A percentile compares a stretch with the other conserved stretches of the same genome.
Evolutionary conservation across 2,113 vertebrate species (phyloP).

Genomic region (Oreotrochilus melanogaster): DNA sequence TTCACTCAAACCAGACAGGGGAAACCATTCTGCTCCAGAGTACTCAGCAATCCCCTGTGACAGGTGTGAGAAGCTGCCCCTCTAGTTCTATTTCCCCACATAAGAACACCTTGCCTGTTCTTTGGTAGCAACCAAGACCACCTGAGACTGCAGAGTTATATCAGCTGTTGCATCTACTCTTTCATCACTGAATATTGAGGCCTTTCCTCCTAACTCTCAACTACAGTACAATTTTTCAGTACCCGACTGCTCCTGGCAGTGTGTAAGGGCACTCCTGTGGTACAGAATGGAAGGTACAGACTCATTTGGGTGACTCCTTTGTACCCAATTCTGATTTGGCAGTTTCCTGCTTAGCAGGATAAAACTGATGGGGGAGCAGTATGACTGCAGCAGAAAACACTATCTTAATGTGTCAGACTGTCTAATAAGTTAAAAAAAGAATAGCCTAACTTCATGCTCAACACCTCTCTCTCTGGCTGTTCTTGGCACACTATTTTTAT

Average conservation of each 20-base stretch:
- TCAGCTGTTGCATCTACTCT: neutral
- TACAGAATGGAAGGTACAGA: rapidly evolving
- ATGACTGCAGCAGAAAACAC: neutral
- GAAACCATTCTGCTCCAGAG: neutral
- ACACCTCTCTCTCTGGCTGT: conserved; percentile 5
- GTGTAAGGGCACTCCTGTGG: neutral
- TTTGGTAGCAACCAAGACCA: neutral
- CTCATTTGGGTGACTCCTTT: neutral
- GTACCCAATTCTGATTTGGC: neutral
- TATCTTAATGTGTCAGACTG: neutral
- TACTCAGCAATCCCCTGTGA: neutral
- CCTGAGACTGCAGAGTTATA: neutral
- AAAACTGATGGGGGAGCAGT: neutral
- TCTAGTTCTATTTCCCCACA: neutral
- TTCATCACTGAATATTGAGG: rapidly evolving
- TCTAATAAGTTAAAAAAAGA: conserved; percentile 23
- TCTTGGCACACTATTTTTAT: conserved; percentile 7
- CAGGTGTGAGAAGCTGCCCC: neutral
- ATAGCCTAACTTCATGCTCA: neutral
- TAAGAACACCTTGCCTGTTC: neutral
- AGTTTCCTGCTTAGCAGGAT: neutral
- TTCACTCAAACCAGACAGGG: neutral
- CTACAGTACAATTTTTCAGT: neutral
- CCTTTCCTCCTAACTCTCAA: neutral
- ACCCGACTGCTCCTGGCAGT: neutral